Percentiles rank a stretch among this genome's conserved stretches.
Conservation (phyloP, 2,888 invertebrate genomes). For the Abrostola triplasia region DNA sequence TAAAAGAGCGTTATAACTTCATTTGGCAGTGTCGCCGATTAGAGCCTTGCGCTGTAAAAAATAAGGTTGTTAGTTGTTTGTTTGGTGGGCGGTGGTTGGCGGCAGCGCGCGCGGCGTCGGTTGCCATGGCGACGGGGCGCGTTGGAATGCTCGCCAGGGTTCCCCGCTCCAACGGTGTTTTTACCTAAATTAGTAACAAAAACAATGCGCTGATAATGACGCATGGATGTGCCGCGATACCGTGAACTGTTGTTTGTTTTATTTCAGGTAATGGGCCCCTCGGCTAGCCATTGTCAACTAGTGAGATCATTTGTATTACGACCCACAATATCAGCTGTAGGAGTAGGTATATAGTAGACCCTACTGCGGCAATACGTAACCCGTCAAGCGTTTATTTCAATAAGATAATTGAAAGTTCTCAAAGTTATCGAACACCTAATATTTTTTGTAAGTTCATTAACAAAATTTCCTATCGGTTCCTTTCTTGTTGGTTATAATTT, state of each 20-base stretch:
- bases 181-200: conserved; percentile 79
- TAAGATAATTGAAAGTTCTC: conserved; percentile 19
- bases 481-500: conserved; percentile 39
- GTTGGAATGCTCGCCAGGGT: conserved; percentile 82
- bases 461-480: conserved; percentile 39
- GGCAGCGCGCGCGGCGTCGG: conserved; percentile 72
- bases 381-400: conserved; percentile 14
- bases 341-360: conserved; percentile 3
- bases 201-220: conserved; percentile 68
- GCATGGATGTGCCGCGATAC: conserved; percentile 59
- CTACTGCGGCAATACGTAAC: conserved; percentile 10
- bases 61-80: conserved; percentile 81
- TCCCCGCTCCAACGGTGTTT: conserved; percentile 76
- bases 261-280: conserved; percentile 50
- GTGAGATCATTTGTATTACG: conserved; percentile 17
- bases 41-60: conserved; percentile 68
- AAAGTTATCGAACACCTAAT: conserved; percentile 12
- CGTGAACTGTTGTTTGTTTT: conserved; percentile 53
- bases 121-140: conserved; percentile 88
- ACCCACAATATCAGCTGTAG: conserved; percentile 12
- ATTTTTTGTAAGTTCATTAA: conserved; percentile 39
- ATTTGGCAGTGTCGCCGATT: conserved; percentile 76
- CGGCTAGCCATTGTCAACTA: conserved; percentile 32
- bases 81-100: conserved; percentile 67
- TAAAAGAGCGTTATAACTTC: conserved; percentile 86